Evolutionary conservation across 2,113 vertebrate species (phyloP), one percentile per base, ranked within the genome.

Genomic region (Piprites chloris): DNA sequence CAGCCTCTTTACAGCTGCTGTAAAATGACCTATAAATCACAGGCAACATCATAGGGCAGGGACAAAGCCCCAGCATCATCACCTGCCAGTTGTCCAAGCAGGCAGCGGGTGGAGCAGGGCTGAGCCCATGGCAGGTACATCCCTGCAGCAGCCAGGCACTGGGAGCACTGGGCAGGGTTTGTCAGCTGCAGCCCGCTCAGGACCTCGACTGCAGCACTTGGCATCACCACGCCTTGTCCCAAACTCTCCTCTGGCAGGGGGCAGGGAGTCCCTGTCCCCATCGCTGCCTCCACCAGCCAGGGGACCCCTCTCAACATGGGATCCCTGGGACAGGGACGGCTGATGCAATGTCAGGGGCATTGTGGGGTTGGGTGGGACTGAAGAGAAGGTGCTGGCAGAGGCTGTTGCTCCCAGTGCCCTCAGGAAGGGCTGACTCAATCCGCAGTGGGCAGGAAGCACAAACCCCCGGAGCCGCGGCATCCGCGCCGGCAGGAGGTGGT

Each of bases 1-100:
- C 95, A 96, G 92, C 95, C 95, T 88, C 93, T 97, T 96, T 96
- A 97, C 97, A 97, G 95, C 95, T 95, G 96, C 96, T 97, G 97
- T 97, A 97, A 97, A 97, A 77, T 77, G 85, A 74, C 87, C 95
- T 79, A 94, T 97, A 96, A 97, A 97, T 97, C 95, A 93, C 11
- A 14, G 72, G 32, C 87, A 92, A 89, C 94, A 91, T 97, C 95
- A 96, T 12, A 96, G 90, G 8, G 12, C 68, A 13, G 68, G 66
- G 94, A 94, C 93, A 95, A 93, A 92, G 95, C 84, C 73, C 6
- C 77, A 0, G 62, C 73, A 46, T 67, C 56, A 28, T 87, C 92
- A 89, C 95, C 92, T 94, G 87, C 92, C 94, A 77, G 93, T 73
- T 93, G 88, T 88, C 86, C 47, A 19, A 19, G 61, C 66, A 1